Evolutionary conservation across 1,140 invertebrate genomes (phyloP).

Genomic region (Oryctes rhinoceros): DNA sequence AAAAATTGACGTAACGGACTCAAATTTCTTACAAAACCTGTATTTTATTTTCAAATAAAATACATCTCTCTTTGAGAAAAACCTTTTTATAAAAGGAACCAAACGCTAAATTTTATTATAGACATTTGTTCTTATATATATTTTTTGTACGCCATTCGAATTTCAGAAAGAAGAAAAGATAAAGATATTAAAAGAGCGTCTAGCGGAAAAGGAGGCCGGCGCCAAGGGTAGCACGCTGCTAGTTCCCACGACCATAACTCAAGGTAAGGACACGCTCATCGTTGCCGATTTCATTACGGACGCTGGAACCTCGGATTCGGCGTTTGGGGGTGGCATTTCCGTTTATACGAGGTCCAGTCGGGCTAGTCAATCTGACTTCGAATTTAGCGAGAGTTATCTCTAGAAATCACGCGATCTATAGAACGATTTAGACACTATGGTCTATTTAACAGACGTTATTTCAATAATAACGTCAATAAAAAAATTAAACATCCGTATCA

Average conservation of each 20-base stretch:
- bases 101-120: too few species aligned
- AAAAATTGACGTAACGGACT: too few species aligned
- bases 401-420: constrained; percentile 60
- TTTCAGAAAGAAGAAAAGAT: constrained; percentile 90
- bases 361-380: constrained; percentile 82
- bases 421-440: neutral
- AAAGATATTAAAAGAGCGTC: constrained; percentile 76
- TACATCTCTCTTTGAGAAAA: too few species aligned
- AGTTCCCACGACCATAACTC: constrained; percentile 59
- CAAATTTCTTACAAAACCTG: too few species aligned
- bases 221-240: constrained; percentile 51
- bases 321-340: constrained; percentile 74
- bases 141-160: neutral
- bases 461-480: too few species aligned
- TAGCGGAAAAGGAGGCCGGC: constrained; percentile 75
- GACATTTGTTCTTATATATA: too few species aligned
- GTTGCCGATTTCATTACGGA: constrained; percentile 78
- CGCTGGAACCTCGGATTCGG: constrained; percentile 79
- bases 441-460: too few species aligned
- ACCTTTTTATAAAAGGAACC: too few species aligned
- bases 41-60: too few species aligned
- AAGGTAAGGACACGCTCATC: constrained; percentile 67
- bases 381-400: constrained; percentile 88
- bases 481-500: too few species aligned
- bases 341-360: constrained; percentile 79